Conservation (phyloP, 2,797 vertebrate genomes). For the Anableps anableps region DNA sequence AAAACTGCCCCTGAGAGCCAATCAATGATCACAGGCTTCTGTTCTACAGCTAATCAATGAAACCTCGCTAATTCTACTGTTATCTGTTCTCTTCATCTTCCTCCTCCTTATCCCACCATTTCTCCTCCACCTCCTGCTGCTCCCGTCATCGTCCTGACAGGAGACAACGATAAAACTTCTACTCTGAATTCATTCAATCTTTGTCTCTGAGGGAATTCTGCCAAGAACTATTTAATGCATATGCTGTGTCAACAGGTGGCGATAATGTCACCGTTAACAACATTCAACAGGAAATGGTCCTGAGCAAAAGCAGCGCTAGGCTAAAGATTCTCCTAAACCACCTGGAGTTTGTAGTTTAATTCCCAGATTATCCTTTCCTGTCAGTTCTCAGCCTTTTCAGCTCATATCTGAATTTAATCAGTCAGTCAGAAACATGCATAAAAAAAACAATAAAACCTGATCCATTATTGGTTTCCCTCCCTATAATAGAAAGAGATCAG, state of each 20-base stretch:
- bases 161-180: not conserved
- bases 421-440: not conserved
- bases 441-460: not conserved
- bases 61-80: constrained; percentile 69
- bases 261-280: too few species aligned
- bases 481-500: not conserved
- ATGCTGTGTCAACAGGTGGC: too few species aligned
- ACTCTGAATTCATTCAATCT: not conserved
- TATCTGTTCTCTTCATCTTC: constrained; percentile 75
- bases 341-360: too few species aligned
- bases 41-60: constrained; percentile 78
- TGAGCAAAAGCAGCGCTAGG: too few species aligned
- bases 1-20: constrained; percentile 75
- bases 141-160: constrained; percentile 5
- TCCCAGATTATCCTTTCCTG: too few species aligned
- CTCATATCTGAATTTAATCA: not conserved
- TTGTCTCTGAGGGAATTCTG: not conserved
- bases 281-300: too few species aligned
- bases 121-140: constrained; percentile 31
- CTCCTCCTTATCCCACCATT: constrained; percentile 20
- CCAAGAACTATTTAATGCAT: too few species aligned
- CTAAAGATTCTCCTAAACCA: too few species aligned
- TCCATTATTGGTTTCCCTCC: not conserved
- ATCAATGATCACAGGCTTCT: constrained; percentile 68
- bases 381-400: not conserved